Evolutionary conservation across 2,888 invertebrate species (phyloP).

Genomic region (Tuta absoluta): DNA sequence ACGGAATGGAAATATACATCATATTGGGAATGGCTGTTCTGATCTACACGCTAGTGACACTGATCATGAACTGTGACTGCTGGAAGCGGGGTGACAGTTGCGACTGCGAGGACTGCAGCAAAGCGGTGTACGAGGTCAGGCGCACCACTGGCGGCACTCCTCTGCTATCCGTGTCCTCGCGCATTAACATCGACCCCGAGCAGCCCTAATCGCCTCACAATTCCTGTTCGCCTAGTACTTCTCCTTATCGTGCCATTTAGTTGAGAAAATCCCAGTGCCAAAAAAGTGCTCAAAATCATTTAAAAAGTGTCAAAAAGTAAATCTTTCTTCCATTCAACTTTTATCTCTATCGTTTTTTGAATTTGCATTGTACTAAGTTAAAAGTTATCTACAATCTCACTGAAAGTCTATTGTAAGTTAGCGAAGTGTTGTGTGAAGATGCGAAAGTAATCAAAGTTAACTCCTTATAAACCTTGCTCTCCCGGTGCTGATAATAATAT

Average conservation of each 20-base stretch:
- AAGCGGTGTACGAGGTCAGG: constrained; percentile 52
- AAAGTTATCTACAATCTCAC: not conserved
- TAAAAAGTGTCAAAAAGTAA: not conserved
- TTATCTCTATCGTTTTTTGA: constrained; percentile 3
- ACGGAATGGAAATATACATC: constrained; percentile 68
- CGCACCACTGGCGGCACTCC: constrained; percentile 44
- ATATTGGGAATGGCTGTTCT: constrained; percentile 69
- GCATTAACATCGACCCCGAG: constrained; percentile 44
- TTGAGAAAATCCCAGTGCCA: constrained; percentile 21
- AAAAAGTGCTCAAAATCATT: constrained; percentile 21
- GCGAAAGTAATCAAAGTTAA: constrained; percentile 8
- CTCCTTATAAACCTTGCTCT: not conserved
- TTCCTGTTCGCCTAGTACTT: constrained; percentile 11
- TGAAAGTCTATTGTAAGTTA: not conserved
- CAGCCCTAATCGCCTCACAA: constrained; percentile 7
- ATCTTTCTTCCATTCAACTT: constrained; percentile 11
- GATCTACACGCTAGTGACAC: constrained; percentile 61
- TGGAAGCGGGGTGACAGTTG: constrained; percentile 63
- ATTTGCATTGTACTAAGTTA: not conserved
- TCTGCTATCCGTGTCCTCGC: constrained; percentile 58
- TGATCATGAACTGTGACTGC: constrained; percentile 62
- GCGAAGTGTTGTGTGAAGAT: not conserved
- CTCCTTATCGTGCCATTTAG: not conserved
- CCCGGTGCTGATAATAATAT: not conserved
- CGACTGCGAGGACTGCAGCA: constrained; percentile 68